Evolutionary conservation across 2,888 invertebrate genomes (phyloP).

Genomic region (Erannis defoliaria): DNA sequence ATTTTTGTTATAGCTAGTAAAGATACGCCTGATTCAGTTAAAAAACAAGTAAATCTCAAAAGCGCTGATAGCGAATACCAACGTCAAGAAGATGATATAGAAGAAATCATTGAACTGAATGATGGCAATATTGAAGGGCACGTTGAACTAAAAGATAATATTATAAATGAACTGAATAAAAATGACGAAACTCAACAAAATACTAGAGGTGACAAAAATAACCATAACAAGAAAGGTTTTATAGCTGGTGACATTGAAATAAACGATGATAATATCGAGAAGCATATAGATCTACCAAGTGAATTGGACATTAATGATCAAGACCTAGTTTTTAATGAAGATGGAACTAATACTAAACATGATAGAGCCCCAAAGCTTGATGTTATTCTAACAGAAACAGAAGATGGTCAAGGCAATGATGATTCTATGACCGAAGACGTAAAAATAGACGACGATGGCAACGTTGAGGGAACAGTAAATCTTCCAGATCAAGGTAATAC

Average conservation of each 20-base stretch:
- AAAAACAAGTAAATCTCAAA: not conserved
- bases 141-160: not conserved
- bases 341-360: not conserved
- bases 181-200: not conserved
- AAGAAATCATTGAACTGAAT: not conserved
- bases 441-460: slow-evolving; percentile 11
- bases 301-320: too few species aligned
- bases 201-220: not conserved
- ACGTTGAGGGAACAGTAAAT: slow-evolving; percentile 15
- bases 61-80: not conserved
- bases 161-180: not conserved
- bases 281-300: not conserved
- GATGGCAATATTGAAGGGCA: not conserved
- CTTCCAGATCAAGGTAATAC: slow-evolving; percentile 3
- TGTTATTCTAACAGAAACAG: not conserved
- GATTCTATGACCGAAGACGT: slow-evolving; percentile 1
- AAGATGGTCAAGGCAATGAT: not conserved
- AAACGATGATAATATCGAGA: not conserved
- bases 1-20: not conserved
- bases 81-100: not conserved
- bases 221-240: not conserved
- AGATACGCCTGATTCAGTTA: too few species aligned
- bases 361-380: not conserved
- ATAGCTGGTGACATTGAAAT: not conserved
- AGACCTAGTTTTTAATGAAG: not conserved